phyloP scores from a whole-genome alignment of 2,113 vertebrate genomes.

The Budorcas taxicolor region DNA sequence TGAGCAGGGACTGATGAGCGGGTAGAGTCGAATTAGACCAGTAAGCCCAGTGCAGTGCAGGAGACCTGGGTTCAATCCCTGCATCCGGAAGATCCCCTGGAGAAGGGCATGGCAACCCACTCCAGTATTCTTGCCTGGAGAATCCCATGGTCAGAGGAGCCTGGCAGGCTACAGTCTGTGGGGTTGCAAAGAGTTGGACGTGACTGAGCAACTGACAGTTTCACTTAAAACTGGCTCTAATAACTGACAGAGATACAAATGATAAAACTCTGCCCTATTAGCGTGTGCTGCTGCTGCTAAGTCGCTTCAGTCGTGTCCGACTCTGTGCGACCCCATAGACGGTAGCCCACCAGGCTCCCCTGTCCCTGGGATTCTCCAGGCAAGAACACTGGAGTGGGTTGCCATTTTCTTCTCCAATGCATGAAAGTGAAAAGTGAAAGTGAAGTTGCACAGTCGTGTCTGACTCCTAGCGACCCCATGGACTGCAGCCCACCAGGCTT shows the following conservation, averaged over 20 bases:
- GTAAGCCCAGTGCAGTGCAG: background rate
- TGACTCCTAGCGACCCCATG: too few species aligned
- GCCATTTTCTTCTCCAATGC: too few species aligned
- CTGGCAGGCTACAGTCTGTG: background rate
- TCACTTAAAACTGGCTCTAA: background rate
- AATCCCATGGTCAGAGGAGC: background rate
- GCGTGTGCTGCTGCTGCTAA: too few species aligned
- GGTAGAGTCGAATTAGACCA: background rate
- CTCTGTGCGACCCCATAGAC: rapidly evolving
- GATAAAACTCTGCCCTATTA: background rate
- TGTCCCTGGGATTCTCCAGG: too few species aligned
- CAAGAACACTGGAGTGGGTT: too few species aligned
- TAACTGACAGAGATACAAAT: background rate
- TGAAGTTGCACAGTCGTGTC: too few species aligned
- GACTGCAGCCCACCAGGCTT: too few species aligned
- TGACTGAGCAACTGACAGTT: background rate
- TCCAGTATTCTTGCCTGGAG: background rate
- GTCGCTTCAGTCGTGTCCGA: rapidly evolving
- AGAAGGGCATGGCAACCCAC: background rate
- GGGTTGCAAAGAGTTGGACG: background rate
- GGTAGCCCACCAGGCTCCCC: too few species aligned
- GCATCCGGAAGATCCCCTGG: background rate
- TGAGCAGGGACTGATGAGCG: background rate
- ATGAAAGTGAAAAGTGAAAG: too few species aligned
- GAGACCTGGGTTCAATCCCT: background rate